Evolutionary conservation across 2,113 vertebrate species (phyloP), one percentile per base, ranked within the genome.

Genomic region (Chlorocebus sabaeus): DNA sequence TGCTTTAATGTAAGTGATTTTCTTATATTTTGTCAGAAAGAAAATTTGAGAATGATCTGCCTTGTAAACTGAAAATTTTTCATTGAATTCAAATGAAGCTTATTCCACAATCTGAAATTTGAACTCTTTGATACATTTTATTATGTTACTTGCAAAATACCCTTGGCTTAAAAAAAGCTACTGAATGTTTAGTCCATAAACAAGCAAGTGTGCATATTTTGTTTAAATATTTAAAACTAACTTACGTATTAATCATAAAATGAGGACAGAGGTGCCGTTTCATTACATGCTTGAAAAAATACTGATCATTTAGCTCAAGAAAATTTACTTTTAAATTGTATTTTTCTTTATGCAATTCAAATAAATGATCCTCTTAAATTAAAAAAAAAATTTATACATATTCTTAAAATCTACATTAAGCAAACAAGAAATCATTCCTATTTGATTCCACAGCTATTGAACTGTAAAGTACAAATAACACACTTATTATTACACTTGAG

Each of bases 281-380:
- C 85, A 97, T 95, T 97, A 93, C 72, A 93, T 0, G 6, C 18
- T 76, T 98, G 57, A 92, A 93, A 95, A 98, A 96, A 84, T 92
- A 40, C n/a, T 88, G 50, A 94, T 67, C 18, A 70, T 97, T 98
- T 97, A 89, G 27, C 76, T 92, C 43, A 89, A 92, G 75, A 96
- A 95, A 96, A 55, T 86, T 86, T 97, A 96, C 0, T 8, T 73
- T 89, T 95, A 97, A 93, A 86, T 45, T 93, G 59, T 96, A 48
- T 89, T 97, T 96, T 95, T 96, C 97, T 22, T 38, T 22, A 97
- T 80, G 57, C 27, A 85, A 55, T 76, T 92, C 92, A 96, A 96
- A 92, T 75, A 95, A 92, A 93, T 95, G 45, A 35, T 35, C 32
- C 57, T 93, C n/a, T 96, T 93, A 85, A 59, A 95, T 92, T 87